Conservation (phyloP, 2,797 vertebrate genomes). For the Oryzias dopingdopingensis region DNA sequence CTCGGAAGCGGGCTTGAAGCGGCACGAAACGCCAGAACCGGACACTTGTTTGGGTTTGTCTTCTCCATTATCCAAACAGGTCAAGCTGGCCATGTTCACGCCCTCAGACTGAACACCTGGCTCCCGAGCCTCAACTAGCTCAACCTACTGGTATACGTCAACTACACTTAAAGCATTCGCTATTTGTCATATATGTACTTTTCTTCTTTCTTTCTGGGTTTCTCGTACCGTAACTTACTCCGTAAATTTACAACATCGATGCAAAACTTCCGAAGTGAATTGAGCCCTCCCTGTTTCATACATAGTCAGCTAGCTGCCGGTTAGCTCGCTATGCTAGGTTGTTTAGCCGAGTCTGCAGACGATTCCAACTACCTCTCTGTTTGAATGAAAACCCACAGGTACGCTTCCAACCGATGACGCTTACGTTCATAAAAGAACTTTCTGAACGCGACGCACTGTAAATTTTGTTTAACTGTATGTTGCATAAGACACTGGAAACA, state of each 20-base stretch:
- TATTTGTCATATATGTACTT: neutral
- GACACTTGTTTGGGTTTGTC: slow-evolving; percentile 8
- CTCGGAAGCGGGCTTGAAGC: slow-evolving; percentile 44
- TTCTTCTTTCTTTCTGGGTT: too few relatives aligned
- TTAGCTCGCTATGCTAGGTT: too few relatives aligned
- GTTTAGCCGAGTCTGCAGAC: slow-evolving; percentile 32
- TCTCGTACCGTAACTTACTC: neutral
- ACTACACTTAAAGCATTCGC: neutral
- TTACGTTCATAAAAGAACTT: neutral
- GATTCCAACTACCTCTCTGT: neutral
- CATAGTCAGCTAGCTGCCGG: slow-evolving; percentile 34
- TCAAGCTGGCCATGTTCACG: slow-evolving; percentile 36
- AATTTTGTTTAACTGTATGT: neutral
- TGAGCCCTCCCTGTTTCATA: neutral
- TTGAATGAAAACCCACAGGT: neutral
- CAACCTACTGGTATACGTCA: neutral
- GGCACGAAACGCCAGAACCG: slow-evolving; percentile 10
- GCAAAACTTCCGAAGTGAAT: neutral
- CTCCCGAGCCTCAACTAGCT: slow-evolving; percentile 24
- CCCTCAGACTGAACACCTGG: slow-evolving; percentile 4
- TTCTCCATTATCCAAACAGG: slow-evolving; percentile 30
- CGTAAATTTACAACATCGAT: slow-evolving; percentile 24
- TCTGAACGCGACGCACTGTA: fast-evolving
- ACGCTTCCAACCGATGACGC: fast-evolving
- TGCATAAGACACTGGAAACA: neutral